These are phyloP conservation scores for Eurytoma adleriae DNA, from an alignment of 2,888 invertebrate genomes.

Conservation along the genomic window DNA sequence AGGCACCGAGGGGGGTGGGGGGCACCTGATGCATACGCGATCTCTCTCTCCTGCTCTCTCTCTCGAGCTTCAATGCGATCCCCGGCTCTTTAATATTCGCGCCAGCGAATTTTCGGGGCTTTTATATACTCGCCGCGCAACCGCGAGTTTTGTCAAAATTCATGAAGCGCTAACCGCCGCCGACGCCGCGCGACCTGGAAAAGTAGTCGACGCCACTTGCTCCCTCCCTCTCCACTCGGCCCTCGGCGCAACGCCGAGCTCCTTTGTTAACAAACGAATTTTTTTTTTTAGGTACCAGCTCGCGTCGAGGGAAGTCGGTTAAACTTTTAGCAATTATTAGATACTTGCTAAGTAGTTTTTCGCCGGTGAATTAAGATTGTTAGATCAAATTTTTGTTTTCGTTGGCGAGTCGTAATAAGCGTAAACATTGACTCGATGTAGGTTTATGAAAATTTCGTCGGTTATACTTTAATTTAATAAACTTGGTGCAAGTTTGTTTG, in stretches of 20 bases:
- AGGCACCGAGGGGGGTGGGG: background rate
- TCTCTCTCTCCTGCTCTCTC: background rate
- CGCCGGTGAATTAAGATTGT: too few relatives aligned
- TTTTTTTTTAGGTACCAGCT: too few relatives aligned
- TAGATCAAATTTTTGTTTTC: too few relatives aligned
- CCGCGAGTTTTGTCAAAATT: conserved; percentile 52
- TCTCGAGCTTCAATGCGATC: conserved; percentile 32
- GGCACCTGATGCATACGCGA: conserved; percentile 43
- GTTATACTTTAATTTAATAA: too few relatives aligned
- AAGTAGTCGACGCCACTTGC: conserved; percentile 26
- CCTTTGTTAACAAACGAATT: too few relatives aligned
- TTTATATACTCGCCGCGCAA: conserved; percentile 29
- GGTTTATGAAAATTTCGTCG: too few relatives aligned
- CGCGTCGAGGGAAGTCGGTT: too few relatives aligned
- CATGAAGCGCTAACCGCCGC: conserved; percentile 45
- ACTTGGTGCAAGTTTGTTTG: too few relatives aligned
- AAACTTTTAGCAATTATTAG: too few relatives aligned
- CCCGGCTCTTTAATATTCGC: conserved; percentile 50
- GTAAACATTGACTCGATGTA: too few relatives aligned
- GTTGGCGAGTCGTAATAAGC: too few relatives aligned
- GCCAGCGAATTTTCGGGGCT: conserved; percentile 46
- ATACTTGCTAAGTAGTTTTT: too few relatives aligned
- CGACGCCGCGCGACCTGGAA: conserved; percentile 10
- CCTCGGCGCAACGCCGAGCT: background rate
- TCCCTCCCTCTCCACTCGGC: background rate